Percentiles rank a stretch among this genome's conserved stretches.
Conservation (phyloP, 2,113 vertebrate species). For the Spea multiplicata region DNA sequence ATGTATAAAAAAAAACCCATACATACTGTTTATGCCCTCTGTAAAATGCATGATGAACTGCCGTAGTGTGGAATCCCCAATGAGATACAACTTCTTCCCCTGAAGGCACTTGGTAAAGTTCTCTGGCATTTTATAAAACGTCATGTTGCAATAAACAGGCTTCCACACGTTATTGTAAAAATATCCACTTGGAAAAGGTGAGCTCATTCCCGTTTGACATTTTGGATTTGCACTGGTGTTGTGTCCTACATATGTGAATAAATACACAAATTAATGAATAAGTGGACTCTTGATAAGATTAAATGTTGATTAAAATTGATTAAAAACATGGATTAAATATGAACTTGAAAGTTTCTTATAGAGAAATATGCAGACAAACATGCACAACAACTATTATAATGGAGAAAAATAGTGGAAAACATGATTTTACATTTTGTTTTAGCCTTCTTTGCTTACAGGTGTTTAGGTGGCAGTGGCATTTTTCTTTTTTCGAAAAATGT, state of each 20-base stretch:
- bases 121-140: constrained; percentile 14
- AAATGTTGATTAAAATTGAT: no score
- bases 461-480: no score
- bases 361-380: no score
- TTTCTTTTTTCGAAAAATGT: no score
- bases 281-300: no score
- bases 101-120: constrained; percentile 50
- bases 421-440: no score
- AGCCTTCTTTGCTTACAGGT: no score
- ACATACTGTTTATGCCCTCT: constrained; percentile 48
- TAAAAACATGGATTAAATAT: no score
- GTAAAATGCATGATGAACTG: constrained; percentile 50
- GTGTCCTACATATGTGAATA: neutral
- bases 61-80: constrained; percentile 48
- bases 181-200: constrained; percentile 42
- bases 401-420: no score
- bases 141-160: constrained; percentile 40
- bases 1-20: no score
- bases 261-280: neutral
- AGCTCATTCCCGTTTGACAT: constrained; percentile 35
- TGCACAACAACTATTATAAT: no score
- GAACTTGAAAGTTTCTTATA: no score
- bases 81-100: constrained; percentile 52
- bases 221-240: neutral
- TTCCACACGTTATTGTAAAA: constrained; percentile 44